Percentiles rank a stretch among this genome's conserved stretches.
Evolutionary conservation across 2,888 invertebrate genomes (phyloP).

Genomic region (Plemyria rubiginata): DNA sequence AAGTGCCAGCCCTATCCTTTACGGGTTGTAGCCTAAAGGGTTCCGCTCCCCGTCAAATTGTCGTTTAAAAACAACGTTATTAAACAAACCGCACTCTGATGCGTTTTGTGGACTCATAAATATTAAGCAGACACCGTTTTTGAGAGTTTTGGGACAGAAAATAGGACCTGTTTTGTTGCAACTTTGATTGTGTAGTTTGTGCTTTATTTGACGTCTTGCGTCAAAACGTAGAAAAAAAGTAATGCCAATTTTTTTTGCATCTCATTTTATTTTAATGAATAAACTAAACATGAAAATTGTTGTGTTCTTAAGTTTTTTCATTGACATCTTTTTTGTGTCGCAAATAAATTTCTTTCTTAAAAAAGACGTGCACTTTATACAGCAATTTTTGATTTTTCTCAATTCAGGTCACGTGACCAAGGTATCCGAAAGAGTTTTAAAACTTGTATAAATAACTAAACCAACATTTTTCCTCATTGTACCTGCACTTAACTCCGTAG

Average conservation of each 20-base stretch:
- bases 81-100: conserved; percentile 82
- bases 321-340: no score
- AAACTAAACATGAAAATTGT: no score
- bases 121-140: conserved; percentile 63
- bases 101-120: conserved; percentile 81
- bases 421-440: neutral
- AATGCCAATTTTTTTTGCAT: no score
- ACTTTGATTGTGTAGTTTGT: no score
- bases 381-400: neutral
- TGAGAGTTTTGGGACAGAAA: conserved; percentile 13
- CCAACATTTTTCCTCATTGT: conserved; percentile 16
- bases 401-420: neutral
- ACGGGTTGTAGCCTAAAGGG: conserved; percentile 76
- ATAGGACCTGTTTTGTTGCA: conserved; percentile 6
- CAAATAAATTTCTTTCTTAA: no score
- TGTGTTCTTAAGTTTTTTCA: no score
- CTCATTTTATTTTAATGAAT: no score
- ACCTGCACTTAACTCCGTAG: neutral
- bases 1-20: conserved; percentile 62
- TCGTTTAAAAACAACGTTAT: conserved; percentile 83
- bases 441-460: neutral
- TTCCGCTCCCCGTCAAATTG: conserved; percentile 72
- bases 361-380: neutral
- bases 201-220: no score
- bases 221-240: no score